These are phyloP conservation scores for Semibalanus balanoides DNA, from an alignment of 1,140 invertebrate genomes.

Conservation along the genomic window DNA sequence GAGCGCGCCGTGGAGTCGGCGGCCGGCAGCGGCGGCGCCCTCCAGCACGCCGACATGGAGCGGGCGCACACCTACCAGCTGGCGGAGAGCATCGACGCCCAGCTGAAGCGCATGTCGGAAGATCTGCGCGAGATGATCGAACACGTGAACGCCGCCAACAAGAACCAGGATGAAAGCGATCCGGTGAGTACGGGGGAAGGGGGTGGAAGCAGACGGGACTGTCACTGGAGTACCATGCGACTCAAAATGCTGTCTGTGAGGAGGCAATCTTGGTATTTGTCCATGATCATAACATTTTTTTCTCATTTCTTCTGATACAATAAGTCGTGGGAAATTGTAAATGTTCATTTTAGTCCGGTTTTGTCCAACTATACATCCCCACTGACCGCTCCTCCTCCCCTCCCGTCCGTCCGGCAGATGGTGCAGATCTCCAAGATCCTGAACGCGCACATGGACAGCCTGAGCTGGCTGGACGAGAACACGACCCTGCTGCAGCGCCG, in stretches of 20 bases:
- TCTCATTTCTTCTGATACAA: too few relatives aligned
- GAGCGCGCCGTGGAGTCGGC: conserved; percentile 42
- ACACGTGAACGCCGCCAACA: conserved; percentile 77
- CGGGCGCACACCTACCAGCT: conserved; percentile 61
- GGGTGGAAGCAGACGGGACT: too few relatives aligned
- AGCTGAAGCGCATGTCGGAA: conserved; percentile 84
- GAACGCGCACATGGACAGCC: conserved; percentile 89
- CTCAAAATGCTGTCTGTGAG: too few relatives aligned
- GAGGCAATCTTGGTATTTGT: too few relatives aligned
- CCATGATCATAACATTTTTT: too few relatives aligned
- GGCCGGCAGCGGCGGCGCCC: conserved; percentile 31
- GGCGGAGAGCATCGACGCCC: conserved; percentile 78
- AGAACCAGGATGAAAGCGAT: conserved; percentile 65
- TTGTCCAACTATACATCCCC: too few relatives aligned
- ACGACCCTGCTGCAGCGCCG: conserved; percentile 55
- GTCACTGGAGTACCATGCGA: too few relatives aligned
- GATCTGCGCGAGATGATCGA: conserved; percentile 91
- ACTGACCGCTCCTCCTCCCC: conserved; percentile 3
- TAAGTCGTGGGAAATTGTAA: too few relatives aligned
- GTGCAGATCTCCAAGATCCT: conserved; percentile 52
- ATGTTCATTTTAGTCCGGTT: too few relatives aligned
- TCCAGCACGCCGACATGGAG: conserved; percentile 61
- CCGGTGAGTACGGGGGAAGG: conserved; percentile 42
- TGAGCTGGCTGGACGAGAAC: conserved; percentile 80
- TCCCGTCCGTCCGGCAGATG: not conserved